These are phyloP conservation scores for Hydrozoanthus tunicans DNA, from an alignment of 64 coral and sea anemone species.

Conservation along the genomic window DNA sequence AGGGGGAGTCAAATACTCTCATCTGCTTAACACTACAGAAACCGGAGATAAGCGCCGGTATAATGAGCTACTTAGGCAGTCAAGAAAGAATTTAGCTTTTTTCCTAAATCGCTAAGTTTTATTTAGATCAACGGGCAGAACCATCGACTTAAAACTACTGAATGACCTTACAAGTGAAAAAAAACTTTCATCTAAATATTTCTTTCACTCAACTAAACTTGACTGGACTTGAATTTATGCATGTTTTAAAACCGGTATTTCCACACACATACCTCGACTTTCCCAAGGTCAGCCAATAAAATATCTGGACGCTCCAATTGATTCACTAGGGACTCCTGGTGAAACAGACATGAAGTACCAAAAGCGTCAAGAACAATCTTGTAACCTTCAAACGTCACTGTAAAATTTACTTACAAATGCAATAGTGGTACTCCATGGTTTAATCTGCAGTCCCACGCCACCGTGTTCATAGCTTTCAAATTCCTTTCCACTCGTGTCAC, in stretches of 20 bases:
- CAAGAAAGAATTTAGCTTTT: too few relatives aligned
- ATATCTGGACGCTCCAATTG: constrained; percentile 86
- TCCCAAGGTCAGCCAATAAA: constrained; percentile 89
- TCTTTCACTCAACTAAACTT: neutral
- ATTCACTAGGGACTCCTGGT: constrained; percentile 71
- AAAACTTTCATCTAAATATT: neutral
- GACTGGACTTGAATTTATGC: neutral
- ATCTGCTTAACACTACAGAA: too few relatives aligned
- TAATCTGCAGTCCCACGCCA: constrained; percentile 75
- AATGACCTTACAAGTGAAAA: too few relatives aligned
- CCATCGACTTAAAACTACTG: too few relatives aligned
- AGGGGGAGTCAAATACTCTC: too few relatives aligned
- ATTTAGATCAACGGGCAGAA: too few relatives aligned
- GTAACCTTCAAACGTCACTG: neutral
- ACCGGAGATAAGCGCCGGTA: too few relatives aligned
- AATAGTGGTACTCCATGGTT: constrained; percentile 48
- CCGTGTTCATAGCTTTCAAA: constrained; percentile 74
- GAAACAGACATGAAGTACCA: neutral
- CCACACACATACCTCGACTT: constrained; percentile 65
- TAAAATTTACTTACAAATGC: constrained; percentile 72
- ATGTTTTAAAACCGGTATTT: neutral
- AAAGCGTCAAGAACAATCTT: neutral
- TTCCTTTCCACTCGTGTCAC: constrained; percentile 80
- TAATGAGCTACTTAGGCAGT: too few relatives aligned
- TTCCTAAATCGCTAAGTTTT: too few relatives aligned